Percentiles rank a stretch among this genome's conserved stretches.
These are phyloP conservation scores for Anthopleura xanthogrammica DNA, from an alignment of 92 coral and sea anemone genomes.

Conservation along the genomic window DNA sequence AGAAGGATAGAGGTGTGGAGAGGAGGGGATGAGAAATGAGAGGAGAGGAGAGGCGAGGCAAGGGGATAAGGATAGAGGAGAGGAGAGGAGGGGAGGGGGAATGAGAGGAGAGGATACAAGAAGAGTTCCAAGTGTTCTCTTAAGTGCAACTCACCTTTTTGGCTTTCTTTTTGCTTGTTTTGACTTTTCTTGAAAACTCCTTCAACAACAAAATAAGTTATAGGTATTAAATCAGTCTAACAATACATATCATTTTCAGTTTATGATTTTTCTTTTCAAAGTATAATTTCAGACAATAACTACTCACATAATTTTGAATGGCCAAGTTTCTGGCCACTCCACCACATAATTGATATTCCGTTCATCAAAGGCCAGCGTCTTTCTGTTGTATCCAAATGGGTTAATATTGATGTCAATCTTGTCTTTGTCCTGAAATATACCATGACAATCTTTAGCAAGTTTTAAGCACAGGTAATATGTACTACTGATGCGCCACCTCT, in stretches of 20 bases:
- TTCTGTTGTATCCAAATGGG: constrained; percentile 84
- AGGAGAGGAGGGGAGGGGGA: too few species aligned
- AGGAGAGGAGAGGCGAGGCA: too few species aligned
- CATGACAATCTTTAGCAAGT: not conserved
- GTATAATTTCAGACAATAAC: not conserved
- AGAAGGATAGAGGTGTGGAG: too few species aligned
- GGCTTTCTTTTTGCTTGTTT: constrained; percentile 14
- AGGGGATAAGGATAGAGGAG: too few species aligned
- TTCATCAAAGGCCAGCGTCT: constrained; percentile 69
- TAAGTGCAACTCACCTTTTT: constrained; percentile 22
- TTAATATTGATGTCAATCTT: constrained; percentile 55
- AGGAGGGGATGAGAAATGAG: too few species aligned
- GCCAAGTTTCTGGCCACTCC: constrained; percentile 95
- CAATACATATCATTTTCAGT: not conserved
- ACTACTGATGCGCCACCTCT: too few species aligned
- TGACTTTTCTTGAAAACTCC: constrained; percentile 53
- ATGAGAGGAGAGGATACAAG: too few species aligned
- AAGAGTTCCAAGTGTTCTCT: not conserved
- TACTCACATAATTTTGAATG: constrained; percentile 78
- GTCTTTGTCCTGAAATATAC: constrained; percentile 31
- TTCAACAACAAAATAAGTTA: constrained; percentile 3
- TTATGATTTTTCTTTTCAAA: not conserved
- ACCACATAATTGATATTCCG: constrained; percentile 73
- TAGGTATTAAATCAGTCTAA: not conserved
- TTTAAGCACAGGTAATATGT: too few species aligned